These are phyloP conservation scores for Choristoneura rosaceana DNA, from an alignment of 2,888 invertebrate genomes.

Conservation along the genomic window DNA sequence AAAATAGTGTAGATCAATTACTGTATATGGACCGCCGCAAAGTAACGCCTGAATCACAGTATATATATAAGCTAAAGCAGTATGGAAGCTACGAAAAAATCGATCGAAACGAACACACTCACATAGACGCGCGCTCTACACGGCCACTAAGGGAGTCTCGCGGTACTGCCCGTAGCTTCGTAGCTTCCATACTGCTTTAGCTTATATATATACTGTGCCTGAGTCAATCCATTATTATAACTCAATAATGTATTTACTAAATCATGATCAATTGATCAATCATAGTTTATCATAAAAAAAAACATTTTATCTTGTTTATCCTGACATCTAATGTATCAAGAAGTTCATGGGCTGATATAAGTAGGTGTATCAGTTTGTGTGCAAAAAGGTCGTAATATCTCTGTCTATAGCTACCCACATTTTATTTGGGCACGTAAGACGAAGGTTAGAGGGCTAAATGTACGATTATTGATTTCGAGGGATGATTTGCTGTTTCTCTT, in stretches of 20 bases:
- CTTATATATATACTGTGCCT: too few relatives aligned
- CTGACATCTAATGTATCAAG: neutral
- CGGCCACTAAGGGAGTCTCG: too few relatives aligned
- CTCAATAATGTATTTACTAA: neutral
- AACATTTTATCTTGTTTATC: neutral
- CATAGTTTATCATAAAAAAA: neutral
- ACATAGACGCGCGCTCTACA: too few relatives aligned
- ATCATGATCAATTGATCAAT: neutral
- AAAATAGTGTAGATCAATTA: too few relatives aligned
- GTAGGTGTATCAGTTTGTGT: slow-evolving; percentile 75
- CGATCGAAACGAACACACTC: too few relatives aligned
- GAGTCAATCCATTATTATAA: too few relatives aligned
- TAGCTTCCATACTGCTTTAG: too few relatives aligned
- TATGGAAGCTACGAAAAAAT: too few relatives aligned
- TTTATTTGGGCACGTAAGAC: slow-evolving; percentile 30
- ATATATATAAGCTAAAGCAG: too few relatives aligned
- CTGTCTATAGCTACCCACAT: slow-evolving; percentile 10
- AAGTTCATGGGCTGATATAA: slow-evolving; percentile 72
- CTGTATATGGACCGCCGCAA: neutral
- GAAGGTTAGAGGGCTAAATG: slow-evolving; percentile 31
- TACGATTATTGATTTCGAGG: slow-evolving; percentile 34
- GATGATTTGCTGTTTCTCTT: slow-evolving; percentile 36
- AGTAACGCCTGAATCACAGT: neutral
- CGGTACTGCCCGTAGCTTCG: too few relatives aligned
- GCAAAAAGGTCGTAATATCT: slow-evolving; percentile 61